phyloP scores from a whole-genome alignment of 2,888 invertebrate species.

The Amiota communis region DNA sequence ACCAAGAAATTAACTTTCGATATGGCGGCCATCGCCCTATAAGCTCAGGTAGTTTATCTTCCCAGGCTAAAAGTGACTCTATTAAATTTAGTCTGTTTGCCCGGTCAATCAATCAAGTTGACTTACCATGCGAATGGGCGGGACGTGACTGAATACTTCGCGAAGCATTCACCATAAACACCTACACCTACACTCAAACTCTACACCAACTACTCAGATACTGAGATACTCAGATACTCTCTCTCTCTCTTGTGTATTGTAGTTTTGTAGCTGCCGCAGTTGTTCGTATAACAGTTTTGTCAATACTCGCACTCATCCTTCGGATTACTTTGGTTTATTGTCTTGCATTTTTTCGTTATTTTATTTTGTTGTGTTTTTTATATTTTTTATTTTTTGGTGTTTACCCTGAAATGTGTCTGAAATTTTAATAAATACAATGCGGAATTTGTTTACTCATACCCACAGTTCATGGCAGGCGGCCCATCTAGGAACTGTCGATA shows the following conservation, averaged over 20 bases:
- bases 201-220: neutral
- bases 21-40: neutral
- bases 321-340: constrained; percentile 3
- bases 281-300: constrained; percentile 22
- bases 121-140: constrained; percentile 66
- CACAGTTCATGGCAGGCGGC: neutral
- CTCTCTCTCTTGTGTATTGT: neutral
- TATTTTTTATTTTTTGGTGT: constrained; percentile 48
- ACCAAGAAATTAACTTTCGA: neutral
- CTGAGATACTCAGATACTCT: no score
- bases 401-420: constrained; percentile 57
- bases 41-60: neutral
- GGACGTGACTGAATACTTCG: constrained; percentile 54
- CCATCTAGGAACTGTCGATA: neutral
- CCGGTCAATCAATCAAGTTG: constrained; percentile 62
- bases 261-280: constrained; percentile 19
- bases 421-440: constrained; percentile 51
- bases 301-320: constrained; percentile 15
- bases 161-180: constrained; percentile 3
- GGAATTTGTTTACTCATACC: neutral
- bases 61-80: neutral
- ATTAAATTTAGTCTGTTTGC: constrained; percentile 31
- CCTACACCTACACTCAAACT: constrained; percentile 8
- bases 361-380: constrained; percentile 30
- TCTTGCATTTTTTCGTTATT: no score